phyloP scores from a whole-genome alignment of 2,113 vertebrate species.

The Odocoileus virginianus region DNA sequence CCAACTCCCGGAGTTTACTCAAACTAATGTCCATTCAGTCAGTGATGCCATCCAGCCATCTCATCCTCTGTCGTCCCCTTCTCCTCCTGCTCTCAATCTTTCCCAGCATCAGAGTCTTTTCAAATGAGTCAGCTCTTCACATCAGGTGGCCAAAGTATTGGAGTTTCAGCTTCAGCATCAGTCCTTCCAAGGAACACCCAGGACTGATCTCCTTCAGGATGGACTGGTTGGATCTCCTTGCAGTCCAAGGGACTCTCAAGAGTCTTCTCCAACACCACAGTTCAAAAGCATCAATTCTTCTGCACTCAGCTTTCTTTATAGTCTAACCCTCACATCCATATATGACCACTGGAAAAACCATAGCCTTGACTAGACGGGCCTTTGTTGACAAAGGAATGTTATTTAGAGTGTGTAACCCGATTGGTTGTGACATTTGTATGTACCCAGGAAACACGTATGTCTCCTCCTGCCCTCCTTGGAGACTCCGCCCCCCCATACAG shows the following conservation, averaged over 20 bases:
- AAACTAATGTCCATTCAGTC: not conserved
- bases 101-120: not conserved
- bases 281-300: not conserved
- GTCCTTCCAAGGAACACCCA: not conserved
- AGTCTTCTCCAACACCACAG: not conserved
- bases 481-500: accelerated
- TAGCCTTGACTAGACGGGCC: accelerated
- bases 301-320: accelerated
- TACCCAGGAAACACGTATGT: not conserved
- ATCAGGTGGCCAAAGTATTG: not conserved
- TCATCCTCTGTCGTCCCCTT: not conserved
- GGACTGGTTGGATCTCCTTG: not conserved
- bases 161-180: not conserved
- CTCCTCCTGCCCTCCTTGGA: not conserved
- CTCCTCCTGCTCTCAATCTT: accelerated
- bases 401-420: not conserved
- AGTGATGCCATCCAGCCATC: not conserved
- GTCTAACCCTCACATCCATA: not conserved
- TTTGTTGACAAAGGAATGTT: not conserved
- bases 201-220: not conserved
- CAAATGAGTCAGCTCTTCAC: accelerated
- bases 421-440: not conserved
- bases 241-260: not conserved
- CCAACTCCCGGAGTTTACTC: accelerated
- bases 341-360: not conserved